Evolutionary conservation across 2,888 invertebrate genomes (phyloP).

Genomic region (Xestoiulus laeticollis): DNA sequence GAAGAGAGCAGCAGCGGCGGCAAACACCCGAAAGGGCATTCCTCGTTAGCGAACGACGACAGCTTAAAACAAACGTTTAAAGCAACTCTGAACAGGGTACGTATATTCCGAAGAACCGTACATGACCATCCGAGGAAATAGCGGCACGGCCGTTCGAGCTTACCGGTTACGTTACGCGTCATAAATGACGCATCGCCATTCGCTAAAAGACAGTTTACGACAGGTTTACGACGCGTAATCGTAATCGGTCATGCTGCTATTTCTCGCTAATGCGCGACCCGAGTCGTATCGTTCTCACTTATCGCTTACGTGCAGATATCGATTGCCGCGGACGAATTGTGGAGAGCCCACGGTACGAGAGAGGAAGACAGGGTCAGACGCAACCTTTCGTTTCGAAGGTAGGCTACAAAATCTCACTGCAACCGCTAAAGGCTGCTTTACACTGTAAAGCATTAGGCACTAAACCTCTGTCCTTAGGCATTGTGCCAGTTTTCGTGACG

Average conservation of each 20-base stretch:
- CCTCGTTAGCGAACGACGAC: not conserved
- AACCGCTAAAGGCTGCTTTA: no score
- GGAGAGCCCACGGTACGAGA: conserved; percentile 52
- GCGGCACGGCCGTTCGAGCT: no score
- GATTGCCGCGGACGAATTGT: conserved; percentile 67
- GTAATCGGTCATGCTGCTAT: no score
- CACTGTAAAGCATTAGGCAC: no score
- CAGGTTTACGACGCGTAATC: no score
- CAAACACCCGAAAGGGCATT: not conserved
- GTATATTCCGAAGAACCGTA: not conserved
- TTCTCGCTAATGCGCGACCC: not conserved
- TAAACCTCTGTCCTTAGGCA: no score
- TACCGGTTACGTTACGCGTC: no score
- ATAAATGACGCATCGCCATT: no score
- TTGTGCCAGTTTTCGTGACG: no score
- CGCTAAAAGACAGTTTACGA: no score
- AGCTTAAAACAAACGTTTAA: conserved; percentile 51
- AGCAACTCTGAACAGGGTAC: conserved; percentile 51
- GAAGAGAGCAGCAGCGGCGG: not conserved
- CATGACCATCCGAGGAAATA: no score
- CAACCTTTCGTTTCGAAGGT: conserved; percentile 55
- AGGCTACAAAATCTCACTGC: not conserved
- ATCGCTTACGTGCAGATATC: conserved; percentile 49
- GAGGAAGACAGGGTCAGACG: conserved; percentile 55
- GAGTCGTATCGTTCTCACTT: not conserved